Base-by-base conservation (phyloP, 1,140 invertebrate genomes). In the Rhopalosiphum padi region DNA sequence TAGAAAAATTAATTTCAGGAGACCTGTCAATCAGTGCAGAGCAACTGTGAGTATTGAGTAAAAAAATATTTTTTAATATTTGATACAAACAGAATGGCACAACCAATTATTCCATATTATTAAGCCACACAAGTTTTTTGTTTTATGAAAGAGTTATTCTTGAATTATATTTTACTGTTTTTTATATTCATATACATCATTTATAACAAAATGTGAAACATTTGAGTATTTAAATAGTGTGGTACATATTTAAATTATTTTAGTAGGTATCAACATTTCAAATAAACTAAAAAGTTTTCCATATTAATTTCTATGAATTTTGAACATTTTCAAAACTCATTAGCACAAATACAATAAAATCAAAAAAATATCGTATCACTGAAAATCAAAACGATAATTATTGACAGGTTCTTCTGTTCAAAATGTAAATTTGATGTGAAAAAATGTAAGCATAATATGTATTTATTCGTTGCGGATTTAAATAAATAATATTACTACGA, bases 11-110 rank as follows among this genome's bases (percentile, higher is more conserved):
- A 11, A 8, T 85, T 37, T 25, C 46, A 0, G 91, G 91, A 43
- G 23, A 86, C 86, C n/a, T 93, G 51, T 35, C 41, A 1, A 83
- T 93, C 48, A 93, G 82, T 22, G 91, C 82, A 8, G 91, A 93
- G 43, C n/a, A 51, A 41, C 48, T 93, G 91, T 93, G 8, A 93
- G 91, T 86, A 93, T 51, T 55, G 21, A 60, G 51, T 55, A 93
- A 51, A 91, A 77, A 48, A 82, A 48, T 89, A 51, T 55, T 2
- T 41, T 41, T 90, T 60, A 30, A 55, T 37, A n/a, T 53, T 89
- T 89, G 6, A 46, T 30, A 25, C 4, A 48, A 48, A 87, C 15
- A 77, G 15, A n/a, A n/a, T 77, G n/a, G 18, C n/a, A 35, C 4
- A 77, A 77, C 15, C n/a, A 77, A 77, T 77, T 77, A n/a, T n/a